Conservation (phyloP, 1,140 invertebrate species). For the Brachionus rubens region DNA sequence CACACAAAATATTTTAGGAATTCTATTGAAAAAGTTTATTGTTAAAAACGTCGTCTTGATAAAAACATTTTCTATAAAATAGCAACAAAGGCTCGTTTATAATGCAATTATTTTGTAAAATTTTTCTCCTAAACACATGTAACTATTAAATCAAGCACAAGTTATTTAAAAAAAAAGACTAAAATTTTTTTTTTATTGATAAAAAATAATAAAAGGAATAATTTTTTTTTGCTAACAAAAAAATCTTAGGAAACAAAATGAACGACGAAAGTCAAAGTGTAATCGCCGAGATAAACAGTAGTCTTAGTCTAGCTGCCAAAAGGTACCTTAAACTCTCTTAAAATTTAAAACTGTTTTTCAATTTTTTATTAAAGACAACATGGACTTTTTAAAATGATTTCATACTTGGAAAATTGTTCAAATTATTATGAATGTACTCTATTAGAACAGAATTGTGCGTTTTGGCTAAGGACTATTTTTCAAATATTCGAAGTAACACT, state of each 20-base stretch:
- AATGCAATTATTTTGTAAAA: background rate
- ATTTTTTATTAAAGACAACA: background rate
- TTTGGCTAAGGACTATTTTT: conserved; percentile 28
- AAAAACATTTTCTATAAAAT: too few species aligned
- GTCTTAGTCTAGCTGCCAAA: conserved; percentile 10
- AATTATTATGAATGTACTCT: background rate
- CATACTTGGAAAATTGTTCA: conserved; percentile 14
- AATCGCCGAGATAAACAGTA: conserved; percentile 25
- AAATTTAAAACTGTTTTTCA: background rate
- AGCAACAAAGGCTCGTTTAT: background rate
- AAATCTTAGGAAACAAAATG: conserved; percentile 5
- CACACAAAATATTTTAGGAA: too few species aligned
- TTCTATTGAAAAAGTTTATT: too few species aligned
- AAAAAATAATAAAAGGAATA: background rate
- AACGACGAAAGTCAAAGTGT: background rate
- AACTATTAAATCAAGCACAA: background rate
- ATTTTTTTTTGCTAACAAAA: too few species aligned
- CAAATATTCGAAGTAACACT: conserved; percentile 29
- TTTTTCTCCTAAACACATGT: conserved; percentile 9
- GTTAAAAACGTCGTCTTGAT: too few species aligned
- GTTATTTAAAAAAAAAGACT: background rate
- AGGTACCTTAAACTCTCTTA: background rate
- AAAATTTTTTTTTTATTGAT: background rate
- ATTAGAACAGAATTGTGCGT: conserved; percentile 15
- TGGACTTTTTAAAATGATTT: conserved; percentile 42